Evolutionary conservation across 2,888 invertebrate genomes (phyloP).

Genomic region (Stomorhina lunata): DNA sequence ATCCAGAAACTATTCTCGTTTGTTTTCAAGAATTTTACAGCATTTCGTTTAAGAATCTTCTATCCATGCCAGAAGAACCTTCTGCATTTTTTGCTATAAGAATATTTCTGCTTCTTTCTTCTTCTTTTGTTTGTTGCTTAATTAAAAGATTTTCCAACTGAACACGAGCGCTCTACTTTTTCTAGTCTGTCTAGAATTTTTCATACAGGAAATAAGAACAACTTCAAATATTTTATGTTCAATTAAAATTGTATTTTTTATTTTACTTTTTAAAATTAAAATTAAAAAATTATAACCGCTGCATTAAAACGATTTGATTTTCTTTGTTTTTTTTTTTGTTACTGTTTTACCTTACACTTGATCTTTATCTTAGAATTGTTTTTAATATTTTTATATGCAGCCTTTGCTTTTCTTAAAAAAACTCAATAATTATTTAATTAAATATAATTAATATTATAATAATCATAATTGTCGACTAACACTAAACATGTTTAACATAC

Average conservation of each 20-base stretch:
- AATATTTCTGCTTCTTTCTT: too few relatives aligned
- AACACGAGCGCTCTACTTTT: too few relatives aligned
- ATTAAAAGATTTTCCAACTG: too few relatives aligned
- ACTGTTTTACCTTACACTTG: slow-evolving; percentile 54
- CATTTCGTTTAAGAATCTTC: too few relatives aligned
- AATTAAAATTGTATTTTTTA: slow-evolving; percentile 65
- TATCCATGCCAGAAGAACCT: too few relatives aligned
- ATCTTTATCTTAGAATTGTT: slow-evolving; percentile 36
- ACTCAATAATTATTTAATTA: slow-evolving; percentile 58
- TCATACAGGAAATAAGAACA: slow-evolving; percentile 13
- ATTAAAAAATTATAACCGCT: slow-evolving; percentile 57
- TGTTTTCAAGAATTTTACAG: too few relatives aligned
- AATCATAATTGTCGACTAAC: slow-evolving; percentile 60
- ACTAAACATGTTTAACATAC: slow-evolving; percentile 66
- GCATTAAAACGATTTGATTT: slow-evolving; percentile 61
- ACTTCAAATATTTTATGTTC: slow-evolving; percentile 53
- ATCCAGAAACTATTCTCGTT: too few relatives aligned
- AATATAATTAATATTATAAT: slow-evolving; percentile 54
- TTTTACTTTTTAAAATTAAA: slow-evolving; percentile 62
- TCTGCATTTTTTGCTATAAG: too few relatives aligned
- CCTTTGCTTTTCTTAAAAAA: slow-evolving; percentile 52
- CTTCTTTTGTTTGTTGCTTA: too few relatives aligned
- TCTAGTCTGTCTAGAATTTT: too few relatives aligned
- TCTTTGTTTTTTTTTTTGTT: slow-evolving; percentile 20
- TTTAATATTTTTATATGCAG: slow-evolving; percentile 52